Evolutionary conservation across 2,888 invertebrate genomes (phyloP).

Genomic region (Brenthis hecate): DNA sequence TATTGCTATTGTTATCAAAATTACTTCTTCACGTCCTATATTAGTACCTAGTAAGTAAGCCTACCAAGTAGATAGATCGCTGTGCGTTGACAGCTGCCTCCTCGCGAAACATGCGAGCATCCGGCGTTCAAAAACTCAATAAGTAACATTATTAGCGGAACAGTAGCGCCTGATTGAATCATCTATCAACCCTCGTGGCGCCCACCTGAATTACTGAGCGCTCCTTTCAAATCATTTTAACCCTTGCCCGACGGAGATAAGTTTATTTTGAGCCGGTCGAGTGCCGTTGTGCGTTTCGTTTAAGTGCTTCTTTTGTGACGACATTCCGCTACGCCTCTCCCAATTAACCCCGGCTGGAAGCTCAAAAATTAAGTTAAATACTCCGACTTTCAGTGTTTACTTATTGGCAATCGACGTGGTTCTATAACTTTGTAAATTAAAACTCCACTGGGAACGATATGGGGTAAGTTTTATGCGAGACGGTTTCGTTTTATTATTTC

Average conservation of each 20-base stretch:
- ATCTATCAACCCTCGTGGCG: slow-evolving; percentile 61
- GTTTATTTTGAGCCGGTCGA: slow-evolving; percentile 80
- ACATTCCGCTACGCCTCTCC: slow-evolving; percentile 71
- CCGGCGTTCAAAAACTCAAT: slow-evolving; percentile 68
- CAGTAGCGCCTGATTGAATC: slow-evolving; percentile 75
- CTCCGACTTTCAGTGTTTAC: slow-evolving; percentile 74
- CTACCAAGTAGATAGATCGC: not conserved
- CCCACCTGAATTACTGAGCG: slow-evolving; percentile 72
- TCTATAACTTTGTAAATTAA: slow-evolving; percentile 71
- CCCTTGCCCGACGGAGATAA: slow-evolving; percentile 79
- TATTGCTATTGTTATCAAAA: too few relatives aligned
- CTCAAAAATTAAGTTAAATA: slow-evolving; percentile 83
- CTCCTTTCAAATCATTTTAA: slow-evolving; percentile 74
- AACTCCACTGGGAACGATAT: slow-evolving; percentile 58
- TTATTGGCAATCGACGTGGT: slow-evolving; percentile 72
- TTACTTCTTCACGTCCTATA: not conserved
- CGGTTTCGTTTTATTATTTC: slow-evolving; percentile 42
- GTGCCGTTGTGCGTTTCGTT: slow-evolving; percentile 68
- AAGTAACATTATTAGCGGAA: slow-evolving; percentile 71
- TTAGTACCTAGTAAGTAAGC: not conserved
- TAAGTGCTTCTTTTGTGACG: slow-evolving; percentile 82
- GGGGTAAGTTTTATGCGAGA: slow-evolving; percentile 45
- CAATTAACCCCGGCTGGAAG: slow-evolving; percentile 74
- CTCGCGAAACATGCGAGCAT: slow-evolving; percentile 21
- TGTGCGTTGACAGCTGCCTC: not conserved